These are phyloP conservation scores for Dendronephthya gigantea DNA, from an alignment of 64 coral and sea anemone species.

Conservation along the genomic window DNA sequence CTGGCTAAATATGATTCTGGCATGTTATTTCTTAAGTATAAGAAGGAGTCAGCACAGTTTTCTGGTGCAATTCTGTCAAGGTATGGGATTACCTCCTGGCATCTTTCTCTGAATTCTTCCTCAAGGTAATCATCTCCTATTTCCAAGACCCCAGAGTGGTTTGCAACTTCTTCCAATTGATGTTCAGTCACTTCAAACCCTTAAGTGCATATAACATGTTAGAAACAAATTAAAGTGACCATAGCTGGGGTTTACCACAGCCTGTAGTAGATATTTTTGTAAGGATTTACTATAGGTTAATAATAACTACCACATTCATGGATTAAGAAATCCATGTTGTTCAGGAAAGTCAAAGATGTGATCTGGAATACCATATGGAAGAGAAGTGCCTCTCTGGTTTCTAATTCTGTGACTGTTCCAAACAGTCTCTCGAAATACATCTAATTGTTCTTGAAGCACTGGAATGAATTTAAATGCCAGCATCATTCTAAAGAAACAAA, in stretches of 20 bases:
- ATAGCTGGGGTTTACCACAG: background rate
- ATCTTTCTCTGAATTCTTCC: background rate
- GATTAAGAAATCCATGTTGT: background rate
- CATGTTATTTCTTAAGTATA: background rate
- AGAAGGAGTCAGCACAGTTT: background rate
- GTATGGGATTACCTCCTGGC: background rate
- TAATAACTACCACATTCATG: background rate
- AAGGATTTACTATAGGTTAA: background rate
- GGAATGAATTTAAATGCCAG: background rate
- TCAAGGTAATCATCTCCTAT: background rate
- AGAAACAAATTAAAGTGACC: background rate
- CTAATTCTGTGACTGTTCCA: too few species aligned
- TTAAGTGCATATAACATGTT: background rate
- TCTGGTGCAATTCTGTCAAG: background rate
- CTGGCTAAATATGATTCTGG: background rate
- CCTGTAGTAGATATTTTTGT: background rate
- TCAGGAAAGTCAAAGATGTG: background rate
- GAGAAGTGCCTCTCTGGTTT: background rate
- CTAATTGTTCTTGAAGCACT: background rate
- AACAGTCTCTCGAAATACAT: background rate
- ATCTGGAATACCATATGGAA: background rate
- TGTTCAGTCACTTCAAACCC: background rate
- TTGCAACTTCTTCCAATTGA: background rate
- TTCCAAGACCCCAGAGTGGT: background rate
- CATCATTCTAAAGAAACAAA: background rate